Conservation (phyloP, 2,797 vertebrate genomes). For the Remorina albescens region DNA sequence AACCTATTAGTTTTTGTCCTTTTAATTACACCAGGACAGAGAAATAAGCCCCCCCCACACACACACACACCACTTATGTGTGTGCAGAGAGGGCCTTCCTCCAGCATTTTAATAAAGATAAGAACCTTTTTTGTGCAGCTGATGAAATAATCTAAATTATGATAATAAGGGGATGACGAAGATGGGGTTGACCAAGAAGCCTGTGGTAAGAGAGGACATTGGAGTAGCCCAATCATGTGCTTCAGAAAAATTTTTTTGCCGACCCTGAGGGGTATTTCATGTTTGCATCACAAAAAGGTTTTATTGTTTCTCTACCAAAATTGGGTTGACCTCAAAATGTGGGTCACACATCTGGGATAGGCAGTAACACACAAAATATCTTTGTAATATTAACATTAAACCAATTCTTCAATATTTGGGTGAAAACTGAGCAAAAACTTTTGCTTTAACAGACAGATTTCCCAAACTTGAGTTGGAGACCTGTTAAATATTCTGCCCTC, state of each 20-base stretch:
- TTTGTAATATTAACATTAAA: too few species aligned
- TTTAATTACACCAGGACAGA: not conserved
- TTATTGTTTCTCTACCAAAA: slow-evolving; percentile 5
- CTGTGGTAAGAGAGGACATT: not conserved
- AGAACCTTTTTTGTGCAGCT: not conserved
- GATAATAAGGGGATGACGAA: not conserved
- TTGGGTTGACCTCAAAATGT: not conserved
- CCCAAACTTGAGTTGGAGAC: not conserved
- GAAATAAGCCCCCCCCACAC: too few species aligned
- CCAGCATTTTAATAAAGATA: not conserved
- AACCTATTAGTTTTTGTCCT: slow-evolving; percentile 1
- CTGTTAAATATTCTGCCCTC: slow-evolving; percentile 31
- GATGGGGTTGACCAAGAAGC: not conserved
- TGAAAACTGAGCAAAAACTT: not conserved
- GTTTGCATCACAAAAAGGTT: slow-evolving; percentile 13
- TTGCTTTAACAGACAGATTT: not conserved
- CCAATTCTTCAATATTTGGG: not conserved
- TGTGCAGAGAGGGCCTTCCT: slow-evolving; percentile 18
- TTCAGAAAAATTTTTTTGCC: slow-evolving; percentile 2
- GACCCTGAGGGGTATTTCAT: slow-evolving; percentile 26
- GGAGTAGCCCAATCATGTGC: slow-evolving; percentile 19
- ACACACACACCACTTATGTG: too few species aligned
- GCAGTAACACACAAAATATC: too few species aligned
- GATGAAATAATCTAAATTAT: not conserved
- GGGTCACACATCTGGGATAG: not conserved